Evolutionary conservation across 2,797 vertebrate genomes (phyloP), one percentile per base, ranked within the genome.

Genomic region (Merluccius polli): DNA sequence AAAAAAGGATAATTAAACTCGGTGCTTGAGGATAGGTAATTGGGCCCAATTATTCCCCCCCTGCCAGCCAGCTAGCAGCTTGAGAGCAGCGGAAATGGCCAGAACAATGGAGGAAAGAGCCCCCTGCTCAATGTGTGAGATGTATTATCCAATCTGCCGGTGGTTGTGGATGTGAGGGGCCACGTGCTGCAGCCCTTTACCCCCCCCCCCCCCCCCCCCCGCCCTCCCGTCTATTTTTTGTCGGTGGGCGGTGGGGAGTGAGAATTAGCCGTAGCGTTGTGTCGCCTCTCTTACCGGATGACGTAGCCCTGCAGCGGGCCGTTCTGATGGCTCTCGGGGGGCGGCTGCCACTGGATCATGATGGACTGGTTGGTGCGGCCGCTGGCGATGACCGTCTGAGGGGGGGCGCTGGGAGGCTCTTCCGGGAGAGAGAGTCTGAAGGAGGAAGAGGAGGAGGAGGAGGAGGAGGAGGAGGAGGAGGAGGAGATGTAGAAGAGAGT

Each of bases 301-400:
- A 98, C 88, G 87, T 99, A 99, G 84, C 98, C 98, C 86, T 95
- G 97, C 82, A 99, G 94, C 70, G 96, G 91, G 2, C 98, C 98
- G 0, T 99, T 99, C 90, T 99, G 97, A 87, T 98, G 97, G 88
- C 90, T 96, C 92, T 99, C 97, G 0, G 95, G 95, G 8, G 98
- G 97, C 0, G 96, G 95, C 90, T 98, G 98, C 97, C 98, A 98
- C 81, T 98, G 98, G 92, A 99, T 97, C 96, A 98, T 96, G 90
- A 99, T 98, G 89, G 97, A 99, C 87, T 98, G 97, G 93, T 99
- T 98, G 88, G 97, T 98, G 83, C 97, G 95, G 81, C 97, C 97
- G 0, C 96, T 98, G 79, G 97, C 97, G 0, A 99, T 97, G 87
- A 99, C 96, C 0, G 97, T 98, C 92, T 99, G 97, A 0, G 98